A percentile compares a stretch with the other conserved stretches of the same genome.
These are phyloP conservation scores for Thyatira batis DNA, from an alignment of 2,888 invertebrate species.

Conservation along the genomic window DNA sequence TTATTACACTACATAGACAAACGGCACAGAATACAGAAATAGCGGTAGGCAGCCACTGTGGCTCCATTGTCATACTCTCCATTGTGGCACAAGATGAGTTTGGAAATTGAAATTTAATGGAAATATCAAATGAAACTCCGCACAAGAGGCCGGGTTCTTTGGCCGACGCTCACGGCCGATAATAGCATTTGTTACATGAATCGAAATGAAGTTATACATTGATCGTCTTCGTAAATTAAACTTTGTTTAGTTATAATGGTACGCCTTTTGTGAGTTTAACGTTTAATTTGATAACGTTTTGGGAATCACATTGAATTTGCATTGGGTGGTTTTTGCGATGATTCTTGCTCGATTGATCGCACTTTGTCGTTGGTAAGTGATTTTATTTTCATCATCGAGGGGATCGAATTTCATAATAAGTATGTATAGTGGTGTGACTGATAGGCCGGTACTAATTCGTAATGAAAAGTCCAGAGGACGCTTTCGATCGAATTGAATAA, in stretches of 20 bases:
- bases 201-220: conserved; percentile 37
- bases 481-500: neutral
- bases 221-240: conserved; percentile 2
- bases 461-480: neutral
- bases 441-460: neutral
- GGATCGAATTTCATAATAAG: neutral
- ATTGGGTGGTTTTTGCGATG: neutral
- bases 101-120: conserved; percentile 71
- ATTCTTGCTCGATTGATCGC: neutral
- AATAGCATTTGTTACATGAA: conserved; percentile 50
- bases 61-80: conserved; percentile 35
- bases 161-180: conserved; percentile 45
- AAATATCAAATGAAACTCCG: conserved; percentile 67
- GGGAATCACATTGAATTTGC: neutral
- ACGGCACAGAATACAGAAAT: conserved; percentile 21
- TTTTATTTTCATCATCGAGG: neutral
- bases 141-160: conserved; percentile 44
- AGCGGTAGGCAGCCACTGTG: conserved; percentile 39
- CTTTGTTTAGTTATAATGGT: conserved; percentile 3
- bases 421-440: neutral
- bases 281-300: neutral
- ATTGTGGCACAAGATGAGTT: conserved; percentile 60
- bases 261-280: conserved; percentile 4
- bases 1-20: conserved; percentile 37
- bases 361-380: neutral